Evolutionary conservation across 2,888 invertebrate species (phyloP).

Genomic region (Leptinotarsa juncta): DNA sequence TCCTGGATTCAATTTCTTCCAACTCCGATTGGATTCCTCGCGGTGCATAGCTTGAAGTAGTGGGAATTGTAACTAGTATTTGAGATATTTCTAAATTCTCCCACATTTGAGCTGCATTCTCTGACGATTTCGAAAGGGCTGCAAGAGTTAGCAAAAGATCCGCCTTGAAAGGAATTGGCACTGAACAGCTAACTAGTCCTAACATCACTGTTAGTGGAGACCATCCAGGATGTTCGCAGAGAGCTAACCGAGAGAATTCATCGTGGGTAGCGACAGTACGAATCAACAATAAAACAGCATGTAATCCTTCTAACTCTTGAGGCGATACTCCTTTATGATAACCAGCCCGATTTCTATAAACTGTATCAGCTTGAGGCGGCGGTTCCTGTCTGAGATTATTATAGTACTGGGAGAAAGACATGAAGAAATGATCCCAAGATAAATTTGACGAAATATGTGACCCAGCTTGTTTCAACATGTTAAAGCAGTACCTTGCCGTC

Average conservation of each 20-base stretch:
- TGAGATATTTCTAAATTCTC: slow-evolving; percentile 86
- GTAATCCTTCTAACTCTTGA: slow-evolving; percentile 86
- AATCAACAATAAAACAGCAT: slow-evolving; percentile 83
- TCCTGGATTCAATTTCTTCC: slow-evolving; percentile 90
- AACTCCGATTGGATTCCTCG: slow-evolving; percentile 81
- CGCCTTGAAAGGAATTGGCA: slow-evolving; percentile 87
- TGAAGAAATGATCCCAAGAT: slow-evolving; percentile 89
- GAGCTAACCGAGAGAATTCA: slow-evolving; percentile 81
- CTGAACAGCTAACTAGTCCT: slow-evolving; percentile 86
- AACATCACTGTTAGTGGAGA: slow-evolving; percentile 83
- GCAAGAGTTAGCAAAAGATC: slow-evolving; percentile 83
- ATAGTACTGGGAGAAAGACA: slow-evolving; percentile 80
- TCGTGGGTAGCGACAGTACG: slow-evolving; percentile 83
- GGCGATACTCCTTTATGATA: slow-evolving; percentile 77
- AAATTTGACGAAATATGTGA: slow-evolving; percentile 65
- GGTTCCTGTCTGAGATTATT: slow-evolving; percentile 78
- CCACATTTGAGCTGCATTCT: slow-evolving; percentile 86
- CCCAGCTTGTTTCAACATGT: slow-evolving; percentile 74
- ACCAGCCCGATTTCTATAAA: slow-evolving; percentile 66
- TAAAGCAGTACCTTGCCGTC: slow-evolving; percentile 83
- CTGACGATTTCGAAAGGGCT: slow-evolving; percentile 81
- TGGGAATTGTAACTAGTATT: slow-evolving; percentile 77
- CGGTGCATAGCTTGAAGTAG: slow-evolving; percentile 73
- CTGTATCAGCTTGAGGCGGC: slow-evolving; percentile 73
- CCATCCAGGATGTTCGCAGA: slow-evolving; percentile 92